Conservation (phyloP, 2,797 vertebrate species). For the Myotis myotis region DNA sequence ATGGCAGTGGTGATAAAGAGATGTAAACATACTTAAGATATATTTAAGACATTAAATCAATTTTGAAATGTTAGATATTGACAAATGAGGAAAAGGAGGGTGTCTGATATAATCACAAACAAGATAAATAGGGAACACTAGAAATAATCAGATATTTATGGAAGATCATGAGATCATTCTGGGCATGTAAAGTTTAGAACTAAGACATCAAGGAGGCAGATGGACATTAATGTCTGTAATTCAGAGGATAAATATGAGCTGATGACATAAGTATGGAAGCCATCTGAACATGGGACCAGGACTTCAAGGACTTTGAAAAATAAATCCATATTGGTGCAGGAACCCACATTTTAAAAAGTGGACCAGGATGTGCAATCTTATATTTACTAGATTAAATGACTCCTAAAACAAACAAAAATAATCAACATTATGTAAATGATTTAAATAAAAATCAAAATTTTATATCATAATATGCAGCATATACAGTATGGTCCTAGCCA, state of each 20-base stretch:
- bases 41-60: conserved; percentile 8
- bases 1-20: neutral
- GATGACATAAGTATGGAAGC: conserved; percentile 9
- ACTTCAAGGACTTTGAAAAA: neutral
- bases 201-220: neutral
- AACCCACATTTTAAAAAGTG: neutral
- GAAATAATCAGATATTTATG: neutral
- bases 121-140: neutral
- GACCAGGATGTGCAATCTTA: neutral
- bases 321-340: neutral
- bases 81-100: neutral
- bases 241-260: conserved; percentile 20
- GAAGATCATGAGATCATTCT: neutral
- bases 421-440: neutral
- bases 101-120: neutral
- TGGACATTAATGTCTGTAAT: neutral
- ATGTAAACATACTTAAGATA: neutral
- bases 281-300: neutral
- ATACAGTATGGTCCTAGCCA: too few relatives aligned
- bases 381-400: neutral
- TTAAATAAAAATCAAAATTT: neutral
- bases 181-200: conserved; percentile 6
- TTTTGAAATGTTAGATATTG: neutral
- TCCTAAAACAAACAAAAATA: neutral
- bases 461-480: neutral